These are phyloP conservation scores for Eclectus roratus DNA, from an alignment of 2,113 vertebrate genomes.

Conservation along the genomic window DNA sequence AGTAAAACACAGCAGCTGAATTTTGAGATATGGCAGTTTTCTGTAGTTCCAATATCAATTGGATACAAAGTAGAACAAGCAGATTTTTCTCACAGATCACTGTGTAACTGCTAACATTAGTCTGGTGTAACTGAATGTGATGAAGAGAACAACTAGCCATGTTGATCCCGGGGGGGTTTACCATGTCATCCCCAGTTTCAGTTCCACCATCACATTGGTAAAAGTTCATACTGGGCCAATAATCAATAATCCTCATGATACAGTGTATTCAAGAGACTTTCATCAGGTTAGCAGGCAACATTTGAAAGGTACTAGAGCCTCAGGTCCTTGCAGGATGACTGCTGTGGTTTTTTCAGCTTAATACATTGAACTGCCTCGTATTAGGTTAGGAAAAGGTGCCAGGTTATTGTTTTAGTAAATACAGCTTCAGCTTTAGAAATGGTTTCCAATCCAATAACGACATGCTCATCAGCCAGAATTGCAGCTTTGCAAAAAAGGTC, in stretches of 20 bases:
- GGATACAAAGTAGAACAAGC: not conserved
- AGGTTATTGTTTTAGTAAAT: not conserved
- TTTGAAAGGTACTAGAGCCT: not conserved
- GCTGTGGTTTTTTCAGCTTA: not conserved
- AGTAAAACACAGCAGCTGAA: not conserved
- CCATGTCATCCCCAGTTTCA: not conserved
- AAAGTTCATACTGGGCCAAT: no score
- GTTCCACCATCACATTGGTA: not conserved
- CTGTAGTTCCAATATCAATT: not conserved
- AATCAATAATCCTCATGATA: not conserved
- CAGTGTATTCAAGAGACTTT: not conserved
- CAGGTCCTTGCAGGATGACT: no score
- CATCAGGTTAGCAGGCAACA: not conserved
- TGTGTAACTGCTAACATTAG: not conserved
- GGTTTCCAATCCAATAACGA: not conserved
- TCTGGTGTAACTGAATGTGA: not conserved
- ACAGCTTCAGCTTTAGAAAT: not conserved
- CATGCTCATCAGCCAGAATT: not conserved
- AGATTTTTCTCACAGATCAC: not conserved
- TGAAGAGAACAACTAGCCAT: not conserved
- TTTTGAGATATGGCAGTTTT: not conserved
- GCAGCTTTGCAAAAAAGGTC: not conserved
- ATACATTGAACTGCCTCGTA: not conserved
- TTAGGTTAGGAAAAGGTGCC: not conserved
- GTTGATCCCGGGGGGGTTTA: not conserved